These are phyloP conservation scores for Alethe diademata DNA, from an alignment of 2,113 vertebrate species.

Conservation along the genomic window DNA sequence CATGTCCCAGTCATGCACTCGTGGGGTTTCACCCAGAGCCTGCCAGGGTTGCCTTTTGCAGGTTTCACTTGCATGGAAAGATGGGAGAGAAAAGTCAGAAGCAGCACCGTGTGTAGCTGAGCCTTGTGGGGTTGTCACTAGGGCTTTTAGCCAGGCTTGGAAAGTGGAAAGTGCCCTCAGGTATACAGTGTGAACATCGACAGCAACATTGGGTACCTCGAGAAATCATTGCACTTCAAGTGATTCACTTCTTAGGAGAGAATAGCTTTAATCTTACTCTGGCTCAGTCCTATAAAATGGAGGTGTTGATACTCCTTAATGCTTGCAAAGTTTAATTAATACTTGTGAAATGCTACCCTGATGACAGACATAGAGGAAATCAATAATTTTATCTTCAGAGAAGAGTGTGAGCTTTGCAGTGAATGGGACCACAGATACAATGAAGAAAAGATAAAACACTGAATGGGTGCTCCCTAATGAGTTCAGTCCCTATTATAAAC, in stretches of 20 bases:
- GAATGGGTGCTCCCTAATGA: neutral
- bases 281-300: neutral
- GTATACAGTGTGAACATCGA: rapidly evolving
- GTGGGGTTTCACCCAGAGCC: neutral
- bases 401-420: neutral
- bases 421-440: neutral
- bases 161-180: neutral
- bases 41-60: neutral
- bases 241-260: neutral
- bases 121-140: neutral
- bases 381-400: neutral
- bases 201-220: neutral
- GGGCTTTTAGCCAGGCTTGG: neutral
- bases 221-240: neutral
- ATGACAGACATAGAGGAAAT: neutral
- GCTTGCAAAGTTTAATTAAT: neutral
- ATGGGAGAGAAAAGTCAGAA: neutral
- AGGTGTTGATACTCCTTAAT: neutral
- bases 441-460: neutral
- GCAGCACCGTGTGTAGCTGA: neutral
- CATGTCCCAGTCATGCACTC: neutral
- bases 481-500: neutral
- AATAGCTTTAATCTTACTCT: neutral
- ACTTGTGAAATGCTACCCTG: neutral
- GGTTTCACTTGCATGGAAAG: neutral